phyloP scores from a whole-genome alignment of 2,113 vertebrate genomes.

The Mesocricetus auratus region DNA sequence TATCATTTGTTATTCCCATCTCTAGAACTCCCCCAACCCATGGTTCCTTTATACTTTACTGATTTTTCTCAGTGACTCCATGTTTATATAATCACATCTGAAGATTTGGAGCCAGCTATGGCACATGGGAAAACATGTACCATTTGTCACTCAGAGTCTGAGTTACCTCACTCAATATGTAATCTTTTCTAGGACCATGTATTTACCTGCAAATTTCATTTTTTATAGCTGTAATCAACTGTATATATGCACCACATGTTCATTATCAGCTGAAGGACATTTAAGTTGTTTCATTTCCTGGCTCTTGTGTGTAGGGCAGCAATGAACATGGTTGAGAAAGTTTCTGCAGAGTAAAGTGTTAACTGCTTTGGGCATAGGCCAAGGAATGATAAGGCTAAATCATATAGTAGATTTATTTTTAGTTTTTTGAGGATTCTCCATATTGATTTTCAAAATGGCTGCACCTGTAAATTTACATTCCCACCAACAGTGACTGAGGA shows the following conservation, averaged over 20 bases:
- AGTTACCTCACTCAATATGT: neutral
- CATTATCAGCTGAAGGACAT: neutral
- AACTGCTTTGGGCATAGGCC: neutral
- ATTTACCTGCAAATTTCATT: neutral
- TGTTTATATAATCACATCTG: neutral
- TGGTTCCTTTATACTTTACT: neutral
- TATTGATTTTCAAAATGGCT: neutral
- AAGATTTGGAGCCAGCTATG: neutral
- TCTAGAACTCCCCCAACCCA: neutral
- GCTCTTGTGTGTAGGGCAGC: neutral
- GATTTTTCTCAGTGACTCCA: neutral
- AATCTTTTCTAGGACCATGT: neutral
- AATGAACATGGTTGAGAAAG: neutral
- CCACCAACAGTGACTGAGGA: neutral
- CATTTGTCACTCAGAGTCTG: neutral
- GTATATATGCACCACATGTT: neutral
- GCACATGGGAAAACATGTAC: neutral
- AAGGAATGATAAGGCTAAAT: neutral
- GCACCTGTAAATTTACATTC: neutral
- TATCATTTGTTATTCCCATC: neutral
- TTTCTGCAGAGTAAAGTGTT: neutral
- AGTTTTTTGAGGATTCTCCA: neutral
- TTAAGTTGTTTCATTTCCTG: neutral
- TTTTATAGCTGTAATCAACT: neutral
- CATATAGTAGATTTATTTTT: neutral